Evolutionary conservation across 2,797 vertebrate genomes (phyloP).

Genomic region (Halcyon badia): DNA sequence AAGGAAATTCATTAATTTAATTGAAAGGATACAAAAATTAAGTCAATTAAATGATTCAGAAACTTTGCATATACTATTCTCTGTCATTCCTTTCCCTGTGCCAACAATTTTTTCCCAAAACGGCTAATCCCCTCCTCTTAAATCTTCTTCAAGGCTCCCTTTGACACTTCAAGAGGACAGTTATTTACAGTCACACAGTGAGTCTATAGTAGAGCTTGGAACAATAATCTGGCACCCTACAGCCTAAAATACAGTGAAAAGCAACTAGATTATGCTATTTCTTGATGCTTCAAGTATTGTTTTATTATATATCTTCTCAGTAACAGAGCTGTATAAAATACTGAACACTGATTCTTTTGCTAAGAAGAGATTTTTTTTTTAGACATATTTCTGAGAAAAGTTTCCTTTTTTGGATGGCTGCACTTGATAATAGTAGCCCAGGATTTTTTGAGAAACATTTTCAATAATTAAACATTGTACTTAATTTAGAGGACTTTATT

Average conservation of each 20-base stretch:
- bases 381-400: background rate
- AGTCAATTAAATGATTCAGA: background rate
- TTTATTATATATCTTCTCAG: background rate
- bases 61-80: background rate
- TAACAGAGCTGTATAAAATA: background rate
- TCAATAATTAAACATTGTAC: background rate
- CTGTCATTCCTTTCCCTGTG: background rate
- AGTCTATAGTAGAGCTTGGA: background rate
- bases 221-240: background rate
- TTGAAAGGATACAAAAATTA: background rate
- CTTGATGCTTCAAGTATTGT: background rate
- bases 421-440: background rate
- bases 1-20: background rate
- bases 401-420: background rate
- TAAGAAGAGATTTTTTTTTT: background rate
- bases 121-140: background rate
- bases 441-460: background rate
- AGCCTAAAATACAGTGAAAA: background rate
- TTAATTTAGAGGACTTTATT: background rate
- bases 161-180: background rate
- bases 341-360: background rate
- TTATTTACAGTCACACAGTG: background rate
- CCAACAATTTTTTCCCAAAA: background rate
- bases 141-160: background rate
- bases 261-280: background rate